Evolutionary conservation across 2,113 vertebrate genomes (phyloP).

Genomic region (Leucoraja erinaceus): DNA sequence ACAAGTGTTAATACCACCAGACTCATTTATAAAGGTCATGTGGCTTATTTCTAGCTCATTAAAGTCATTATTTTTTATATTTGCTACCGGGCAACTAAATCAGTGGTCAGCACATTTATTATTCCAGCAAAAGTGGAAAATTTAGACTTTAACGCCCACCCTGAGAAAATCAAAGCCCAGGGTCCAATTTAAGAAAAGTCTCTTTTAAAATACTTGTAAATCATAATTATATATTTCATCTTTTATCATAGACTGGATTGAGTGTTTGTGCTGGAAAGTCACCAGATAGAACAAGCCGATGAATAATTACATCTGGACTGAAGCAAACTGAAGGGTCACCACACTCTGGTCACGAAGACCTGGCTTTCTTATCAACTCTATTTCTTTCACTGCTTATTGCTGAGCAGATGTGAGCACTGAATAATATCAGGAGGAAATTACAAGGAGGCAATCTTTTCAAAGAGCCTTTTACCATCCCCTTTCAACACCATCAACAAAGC

Average conservation of each 20-base stretch:
- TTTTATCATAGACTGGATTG: conserved; percentile 16
- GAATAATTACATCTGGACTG: conserved; percentile 26
- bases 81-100: background rate
- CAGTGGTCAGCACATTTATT: conserved; percentile 2
- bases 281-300: background rate
- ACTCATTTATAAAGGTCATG: conserved; percentile 23
- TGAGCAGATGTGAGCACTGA: conserved; percentile 15
- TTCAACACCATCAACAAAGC: background rate
- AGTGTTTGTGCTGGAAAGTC: conserved; percentile 21
- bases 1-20: background rate
- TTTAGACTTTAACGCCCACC: background rate
- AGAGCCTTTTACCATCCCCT: background rate
- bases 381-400: conserved; percentile 2
- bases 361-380: conserved; percentile 10
- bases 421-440: background rate
- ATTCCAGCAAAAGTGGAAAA: background rate
- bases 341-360: conserved; percentile 27
- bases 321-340: conserved; percentile 10
- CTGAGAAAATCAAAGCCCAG: background rate
- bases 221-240: background rate
- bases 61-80: conserved; percentile 24
- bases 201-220: background rate
- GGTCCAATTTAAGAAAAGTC: background rate
- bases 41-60: conserved; percentile 7
- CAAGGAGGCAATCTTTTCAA: background rate